phyloP scores from a whole-genome alignment of 2,113 vertebrate genomes.

The Sprattus sprattus region DNA sequence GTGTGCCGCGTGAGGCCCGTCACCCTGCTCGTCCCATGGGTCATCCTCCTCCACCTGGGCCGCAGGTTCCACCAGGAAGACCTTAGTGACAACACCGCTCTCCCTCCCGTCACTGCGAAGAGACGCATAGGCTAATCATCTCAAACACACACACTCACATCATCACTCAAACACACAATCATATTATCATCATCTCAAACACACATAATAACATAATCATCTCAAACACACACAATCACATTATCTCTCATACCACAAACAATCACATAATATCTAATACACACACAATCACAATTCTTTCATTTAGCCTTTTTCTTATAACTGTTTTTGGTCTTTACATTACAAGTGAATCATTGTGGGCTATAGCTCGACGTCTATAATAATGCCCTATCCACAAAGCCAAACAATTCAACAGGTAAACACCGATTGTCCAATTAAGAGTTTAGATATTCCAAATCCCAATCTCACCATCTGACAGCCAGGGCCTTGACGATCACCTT shows the following conservation, averaged over 20 bases:
- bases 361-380: no score
- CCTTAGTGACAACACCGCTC: constrained; percentile 86
- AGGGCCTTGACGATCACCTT: constrained; percentile 82
- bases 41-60: constrained; percentile 45
- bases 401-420: neutral
- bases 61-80: constrained; percentile 79
- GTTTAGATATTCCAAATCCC: neutral
- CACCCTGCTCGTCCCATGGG: constrained; percentile 46
- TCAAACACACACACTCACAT: neutral
- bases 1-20: neutral
- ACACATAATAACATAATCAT: neutral
- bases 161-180: no score
- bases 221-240: neutral
- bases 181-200: no score
- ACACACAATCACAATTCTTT: no score
- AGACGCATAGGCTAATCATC: neutral
- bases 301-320: no score
- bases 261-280: no score
- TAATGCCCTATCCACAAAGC: no score
- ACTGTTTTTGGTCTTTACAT: no score
- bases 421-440: no score
- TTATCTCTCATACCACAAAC: no score
- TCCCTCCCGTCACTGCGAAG: constrained; percentile 81
- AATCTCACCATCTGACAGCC: constrained; percentile 81
- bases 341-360: no score